Base-by-base conservation (phyloP, 2,888 invertebrate species). In the Eupithecia subfuscata region DNA sequence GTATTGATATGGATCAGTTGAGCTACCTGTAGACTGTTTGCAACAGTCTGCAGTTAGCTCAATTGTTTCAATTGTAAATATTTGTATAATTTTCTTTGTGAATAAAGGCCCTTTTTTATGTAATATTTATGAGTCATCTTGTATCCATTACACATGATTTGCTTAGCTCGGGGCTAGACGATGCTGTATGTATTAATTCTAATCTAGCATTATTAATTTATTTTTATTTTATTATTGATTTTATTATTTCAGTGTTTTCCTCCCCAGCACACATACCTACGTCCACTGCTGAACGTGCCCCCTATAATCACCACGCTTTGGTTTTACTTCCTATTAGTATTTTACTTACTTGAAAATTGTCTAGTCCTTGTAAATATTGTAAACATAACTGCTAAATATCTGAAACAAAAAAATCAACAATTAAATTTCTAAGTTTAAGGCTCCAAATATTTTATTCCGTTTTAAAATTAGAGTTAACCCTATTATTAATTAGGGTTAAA, bases 361-460 rank as follows among this genome's bases (percentile, higher is more conserved):
- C 69, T 69, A 68, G 77, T 78, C 65, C 75, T 76, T 77, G 75
- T 45, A 73, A 77, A 68, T 75, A 79, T 56, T 73, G 75, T 63
- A 73, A 73, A 69, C 48, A 74, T 74, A 63, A 80, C 74, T 71
- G 77, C 76, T 76, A 81, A 73, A 64, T 68, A 80, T 70, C 81
- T 81, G 81, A 67, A 81, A 81, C 81, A 81, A 64, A 71, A 52
- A 40, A 69, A 40, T 52, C 37, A 25, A 2, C 11, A 11, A 22
- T 56, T 3, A n/a, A 52, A n/a, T 1, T 52, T 22, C 11, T 12
- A 22, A n/a, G 18, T 48, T 48, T 18, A 18, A 18, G 18, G 18
- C 11, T n/a, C 11, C 18, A 5, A 22, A 3, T 22, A n/a, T 11
- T 22, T 11, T 11, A 11, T 56, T 22, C 8, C n/a, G 0, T 48